Base-by-base conservation (phyloP, 2,113 vertebrate species). In the Pleuronectes platessa region DNA sequence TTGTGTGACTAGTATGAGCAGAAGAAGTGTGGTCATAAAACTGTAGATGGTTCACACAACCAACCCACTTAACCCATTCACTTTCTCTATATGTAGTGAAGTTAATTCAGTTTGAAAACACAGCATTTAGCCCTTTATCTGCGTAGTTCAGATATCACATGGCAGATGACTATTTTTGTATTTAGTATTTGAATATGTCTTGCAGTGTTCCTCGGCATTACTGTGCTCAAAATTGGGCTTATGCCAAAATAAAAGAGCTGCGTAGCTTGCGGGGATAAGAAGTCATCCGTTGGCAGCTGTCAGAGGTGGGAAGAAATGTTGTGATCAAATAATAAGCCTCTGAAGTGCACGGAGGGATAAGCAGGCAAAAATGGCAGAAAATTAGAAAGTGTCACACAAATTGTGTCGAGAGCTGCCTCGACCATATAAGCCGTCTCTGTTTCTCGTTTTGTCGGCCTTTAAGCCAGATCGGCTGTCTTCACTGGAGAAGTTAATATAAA, bases 321-420 rank as follows among this genome's bases (percentile, higher is more conserved):
- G 65, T 56, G 66, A 82, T 77, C 21, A 79, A 82, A 61, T 71
- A 71, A 69, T 63, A 67, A 83, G 70, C 61, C 68, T 86, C 66
- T 58, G 42, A 67, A 47, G 40, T 20, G 21, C 66, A 62, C 31
- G 1, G 18, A 24, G 15, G n/a, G 26, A 65, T 35, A 59, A 37
- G 53, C 61, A 76, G 31, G 31, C 31, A 31, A 31, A 31, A 31
- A 31, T 31, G 31, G 31, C 6, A 31, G 31, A 31, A 31, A 31
- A 31, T 31, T 31, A 31, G 31, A 31, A 31, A 31, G 69, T 65
- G 61, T 79, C 71, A 45, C 42, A 74, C 60, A 13, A 71, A 71
- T 2, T 9, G 61, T 71, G 60, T 63, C 21, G 27, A 26, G 42
- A 47, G 58, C 67, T 23, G 47, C 42, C 53, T 66, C 7, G 3